A percentile compares a stretch with the other conserved stretches of the same genome.
phyloP scores from a whole-genome alignment of 2,797 vertebrate species.

The Sandelia bainsii region DNA sequence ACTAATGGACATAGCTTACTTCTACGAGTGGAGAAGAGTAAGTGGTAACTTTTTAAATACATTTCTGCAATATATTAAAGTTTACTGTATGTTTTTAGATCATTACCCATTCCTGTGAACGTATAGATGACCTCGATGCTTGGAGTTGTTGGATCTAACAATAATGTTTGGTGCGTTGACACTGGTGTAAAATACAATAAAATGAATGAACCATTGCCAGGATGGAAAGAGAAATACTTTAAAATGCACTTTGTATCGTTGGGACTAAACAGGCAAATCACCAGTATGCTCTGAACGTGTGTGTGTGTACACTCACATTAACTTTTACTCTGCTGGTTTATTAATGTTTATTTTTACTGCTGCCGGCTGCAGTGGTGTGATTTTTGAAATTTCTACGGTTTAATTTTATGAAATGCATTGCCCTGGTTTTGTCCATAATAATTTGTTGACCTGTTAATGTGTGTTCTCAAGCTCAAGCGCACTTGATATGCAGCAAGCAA shows the following conservation, averaged over 20 bases:
- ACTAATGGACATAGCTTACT: slow-evolving; percentile 98
- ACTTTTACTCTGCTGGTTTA: neutral
- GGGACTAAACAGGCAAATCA: neutral
- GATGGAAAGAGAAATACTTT: too few relatives aligned
- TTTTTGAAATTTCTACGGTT: neutral
- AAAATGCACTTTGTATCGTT: too few relatives aligned
- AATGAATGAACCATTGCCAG: too few relatives aligned
- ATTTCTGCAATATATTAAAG: too few relatives aligned
- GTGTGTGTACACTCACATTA: too few relatives aligned
- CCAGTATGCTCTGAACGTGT: neutral
- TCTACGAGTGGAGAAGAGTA: slow-evolving; percentile 98
- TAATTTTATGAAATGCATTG: neutral
- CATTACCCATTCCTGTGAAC: neutral
- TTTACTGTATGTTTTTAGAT: neutral
- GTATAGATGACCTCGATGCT: neutral
- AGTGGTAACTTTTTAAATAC: slow-evolving; percentile 55
- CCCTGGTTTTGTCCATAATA: neutral
- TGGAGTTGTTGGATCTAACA: neutral
- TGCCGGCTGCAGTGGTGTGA: neutral
- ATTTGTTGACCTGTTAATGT: too few relatives aligned
- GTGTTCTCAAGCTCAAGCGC: too few relatives aligned
- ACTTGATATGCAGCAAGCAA: too few relatives aligned
- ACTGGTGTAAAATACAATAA: neutral
- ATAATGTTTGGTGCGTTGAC: neutral
- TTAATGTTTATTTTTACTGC: neutral